These are phyloP conservation scores for Drosophila hawaiiensis DNA, from an alignment of 2,888 invertebrate genomes.

Conservation along the genomic window DNA sequence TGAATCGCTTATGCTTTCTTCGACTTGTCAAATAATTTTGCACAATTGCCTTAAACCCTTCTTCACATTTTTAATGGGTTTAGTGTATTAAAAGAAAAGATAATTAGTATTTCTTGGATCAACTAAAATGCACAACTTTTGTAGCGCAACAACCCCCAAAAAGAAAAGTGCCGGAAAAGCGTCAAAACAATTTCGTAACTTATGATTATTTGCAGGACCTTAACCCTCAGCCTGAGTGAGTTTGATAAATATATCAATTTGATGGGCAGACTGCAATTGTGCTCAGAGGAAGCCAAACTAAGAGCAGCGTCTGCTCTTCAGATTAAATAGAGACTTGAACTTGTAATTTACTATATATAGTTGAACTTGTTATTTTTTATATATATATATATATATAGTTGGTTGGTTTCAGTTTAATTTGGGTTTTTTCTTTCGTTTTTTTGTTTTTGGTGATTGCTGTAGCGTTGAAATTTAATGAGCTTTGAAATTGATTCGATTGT, in stretches of 20 bases:
- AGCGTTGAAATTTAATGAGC: slow-evolving; percentile 66
- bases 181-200: slow-evolving; percentile 47
- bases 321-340: slow-evolving; percentile 8
- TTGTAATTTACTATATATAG: not conserved
- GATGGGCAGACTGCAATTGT: slow-evolving; percentile 30
- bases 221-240: slow-evolving; percentile 22
- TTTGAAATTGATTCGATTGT: slow-evolving; percentile 71
- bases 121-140: not conserved
- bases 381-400: not conserved
- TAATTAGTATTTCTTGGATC: not conserved
- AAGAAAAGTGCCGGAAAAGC: not conserved
- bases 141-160: slow-evolving; percentile 13
- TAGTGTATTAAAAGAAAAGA: not conserved
- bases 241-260: slow-evolving; percentile 21
- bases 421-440: not conserved
- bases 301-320: slow-evolving; percentile 9
- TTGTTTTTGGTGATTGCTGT: slow-evolving; percentile 1
- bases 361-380: not conserved
- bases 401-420: not conserved
- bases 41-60: not conserved
- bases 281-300: slow-evolving; percentile 22
- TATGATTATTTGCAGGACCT: slow-evolving; percentile 64
- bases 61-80: too few species aligned
- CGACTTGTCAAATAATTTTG: fast-evolving
- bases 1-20: not conserved